Evolutionary conservation across 2,113 vertebrate genomes (phyloP).

Genomic region (Thalassoma bifasciatum): DNA sequence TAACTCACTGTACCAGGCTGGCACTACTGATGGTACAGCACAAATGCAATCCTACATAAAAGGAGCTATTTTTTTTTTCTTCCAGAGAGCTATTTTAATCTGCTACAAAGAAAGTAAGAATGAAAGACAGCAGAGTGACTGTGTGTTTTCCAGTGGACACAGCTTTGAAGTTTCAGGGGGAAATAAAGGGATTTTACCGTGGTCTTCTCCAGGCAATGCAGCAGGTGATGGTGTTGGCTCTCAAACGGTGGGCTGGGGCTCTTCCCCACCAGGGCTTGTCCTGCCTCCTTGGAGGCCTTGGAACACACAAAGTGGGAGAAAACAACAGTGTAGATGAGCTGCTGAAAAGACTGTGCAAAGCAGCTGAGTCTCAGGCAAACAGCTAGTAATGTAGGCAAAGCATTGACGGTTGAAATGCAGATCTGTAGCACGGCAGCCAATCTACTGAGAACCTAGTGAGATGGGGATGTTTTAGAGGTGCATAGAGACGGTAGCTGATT

Average conservation of each 20-base stretch:
- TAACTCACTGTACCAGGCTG: conserved; percentile 38
- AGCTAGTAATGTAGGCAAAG: conserved; percentile 64
- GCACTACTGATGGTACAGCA: conserved; percentile 17
- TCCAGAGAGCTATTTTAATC: conserved; percentile 38
- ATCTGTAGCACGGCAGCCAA: conserved; percentile 78
- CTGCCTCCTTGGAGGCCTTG: conserved; percentile 93
- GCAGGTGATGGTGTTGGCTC: conserved; percentile 96
- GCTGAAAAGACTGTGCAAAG: conserved; percentile 11
- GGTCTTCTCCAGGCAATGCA: conserved; percentile 99
- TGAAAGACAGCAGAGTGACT: conserved; percentile 13
- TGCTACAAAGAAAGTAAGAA: conserved; percentile 30
- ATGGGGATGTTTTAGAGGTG: conserved; percentile 52
- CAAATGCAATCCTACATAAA: conserved; percentile 33
- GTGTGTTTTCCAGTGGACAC: conserved; percentile 16
- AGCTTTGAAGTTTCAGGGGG: neutral
- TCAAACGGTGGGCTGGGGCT: conserved; percentile 91
- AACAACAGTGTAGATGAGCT: conserved; percentile 45
- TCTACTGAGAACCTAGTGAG: conserved; percentile 70
- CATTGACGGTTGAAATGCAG: conserved; percentile 65
- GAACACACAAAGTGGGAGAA: conserved; percentile 71
- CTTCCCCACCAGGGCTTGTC: conserved; percentile 91
- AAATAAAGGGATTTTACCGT: conserved; percentile 86
- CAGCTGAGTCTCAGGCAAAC: conserved; percentile 58
- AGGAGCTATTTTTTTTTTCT: conserved; percentile 7
- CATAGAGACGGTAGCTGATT: conserved; percentile 45